Conservation (phyloP, 2,888 invertebrate species). For the Andrena praecox region DNA sequence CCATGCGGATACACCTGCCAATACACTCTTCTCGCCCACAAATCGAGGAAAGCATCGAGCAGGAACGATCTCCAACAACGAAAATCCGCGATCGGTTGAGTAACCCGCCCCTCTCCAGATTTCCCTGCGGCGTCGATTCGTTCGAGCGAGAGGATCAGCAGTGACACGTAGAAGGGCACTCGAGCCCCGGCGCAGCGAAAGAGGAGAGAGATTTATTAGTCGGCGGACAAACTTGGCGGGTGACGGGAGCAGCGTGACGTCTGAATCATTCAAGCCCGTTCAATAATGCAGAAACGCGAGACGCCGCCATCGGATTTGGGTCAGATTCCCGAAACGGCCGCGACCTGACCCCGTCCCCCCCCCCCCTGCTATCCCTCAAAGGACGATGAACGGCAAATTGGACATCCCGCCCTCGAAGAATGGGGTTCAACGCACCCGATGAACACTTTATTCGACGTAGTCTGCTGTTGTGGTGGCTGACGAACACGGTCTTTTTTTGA, state of each 20-base stretch:
- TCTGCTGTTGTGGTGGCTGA: background rate
- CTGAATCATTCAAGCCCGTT: constrained; percentile 73
- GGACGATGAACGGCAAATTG: constrained; percentile 39
- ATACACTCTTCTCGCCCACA: no score
- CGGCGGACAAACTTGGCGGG: constrained; percentile 59
- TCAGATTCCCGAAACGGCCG: constrained; percentile 74
- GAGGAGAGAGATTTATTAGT: constrained; percentile 65
- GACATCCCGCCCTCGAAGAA: background rate
- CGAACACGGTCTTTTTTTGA: no score
- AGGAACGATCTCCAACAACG: no score
- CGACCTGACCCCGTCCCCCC: constrained; percentile 65
- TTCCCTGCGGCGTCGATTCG: constrained; percentile 58
- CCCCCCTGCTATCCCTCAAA: background rate
- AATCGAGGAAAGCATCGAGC: no score
- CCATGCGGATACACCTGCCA: no score
- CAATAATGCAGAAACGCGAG: constrained; percentile 72
- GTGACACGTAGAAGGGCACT: constrained; percentile 68
- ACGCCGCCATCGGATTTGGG: constrained; percentile 71
- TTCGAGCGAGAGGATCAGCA: constrained; percentile 67
- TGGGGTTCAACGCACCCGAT: background rate
- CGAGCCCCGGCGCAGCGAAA: constrained; percentile 55
- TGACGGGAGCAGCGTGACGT: constrained; percentile 60
- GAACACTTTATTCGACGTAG: background rate
- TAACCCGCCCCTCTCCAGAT: constrained; percentile 53
- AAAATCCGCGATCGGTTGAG: constrained; percentile 35